Evolutionary conservation across 64 coral and sea anemone genomes (phyloP), one percentile per base, ranked within the genome.

Genomic region (Pocillopora verrucosa): DNA sequence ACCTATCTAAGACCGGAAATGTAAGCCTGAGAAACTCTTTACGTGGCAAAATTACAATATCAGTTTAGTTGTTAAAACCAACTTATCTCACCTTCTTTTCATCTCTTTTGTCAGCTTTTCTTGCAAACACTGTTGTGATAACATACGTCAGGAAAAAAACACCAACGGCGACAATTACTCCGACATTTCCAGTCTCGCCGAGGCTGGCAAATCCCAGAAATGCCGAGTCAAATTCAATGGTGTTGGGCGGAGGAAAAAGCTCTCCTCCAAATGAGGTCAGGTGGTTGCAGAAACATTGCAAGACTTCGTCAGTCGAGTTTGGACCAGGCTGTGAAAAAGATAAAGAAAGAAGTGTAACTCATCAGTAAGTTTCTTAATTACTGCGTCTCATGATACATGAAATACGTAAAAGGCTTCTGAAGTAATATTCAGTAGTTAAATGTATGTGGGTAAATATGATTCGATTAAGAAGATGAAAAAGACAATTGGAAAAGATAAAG

Each of bases 241-340:
- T 80, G 41, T 92, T 96, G 10, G 94, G 94, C 24, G 75, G 65
- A 61, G 92, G 76, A 25, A 92, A 68, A 4, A 96, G 34, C 22
- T 91, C 89, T 3, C 94, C 94, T 59, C 94, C 94, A 81, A 96
- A 96, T 3, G 90, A 89, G 35, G 94, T 96, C 34, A 96, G 86
- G 75, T 96, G 94, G 59, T 92, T 89, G 69, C 94, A 96, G 9
- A 96, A 60, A 83, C 94, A 96, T 9, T 96, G 94, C 58, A 96
- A 76, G 13, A 38, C 64, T 9, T 75, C 13, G 0, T 65, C 60
- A 63, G 11, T 80, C 5, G 94, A 92, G 7, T 92, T 60, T 26
- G 90, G 87, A 26, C 94, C 94, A 80, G 90, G 86, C 94, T 96
- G 58, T 13, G 56, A n/a, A 22, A 70, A 70, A 24, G 20, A 1